These are phyloP conservation scores for Phalloptychus januarius DNA, from an alignment of 2,797 vertebrate genomes.

Conservation along the genomic window DNA sequence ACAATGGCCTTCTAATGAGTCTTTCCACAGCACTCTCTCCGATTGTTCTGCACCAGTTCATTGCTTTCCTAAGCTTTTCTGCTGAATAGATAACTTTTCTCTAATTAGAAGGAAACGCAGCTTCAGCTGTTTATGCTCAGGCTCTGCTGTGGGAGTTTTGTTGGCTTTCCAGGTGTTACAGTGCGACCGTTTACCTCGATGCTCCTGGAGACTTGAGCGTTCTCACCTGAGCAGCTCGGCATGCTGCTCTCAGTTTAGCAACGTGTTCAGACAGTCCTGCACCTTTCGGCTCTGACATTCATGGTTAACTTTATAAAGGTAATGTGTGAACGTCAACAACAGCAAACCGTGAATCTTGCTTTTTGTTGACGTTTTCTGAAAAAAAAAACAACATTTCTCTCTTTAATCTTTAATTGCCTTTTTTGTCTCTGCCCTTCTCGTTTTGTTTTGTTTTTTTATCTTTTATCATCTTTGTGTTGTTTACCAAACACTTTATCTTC, in stretches of 20 bases:
- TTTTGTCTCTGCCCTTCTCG: neutral
- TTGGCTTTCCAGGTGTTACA: slow-evolving; percentile 39
- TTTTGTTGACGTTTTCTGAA: slow-evolving; percentile 19
- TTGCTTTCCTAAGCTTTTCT: slow-evolving; percentile 32
- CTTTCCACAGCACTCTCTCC: slow-evolving; percentile 25
- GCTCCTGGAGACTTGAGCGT: slow-evolving; percentile 16
- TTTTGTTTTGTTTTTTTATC: slow-evolving; percentile 3
- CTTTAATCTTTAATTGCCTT: slow-evolving; percentile 34
- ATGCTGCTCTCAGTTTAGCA: slow-evolving; percentile 50
- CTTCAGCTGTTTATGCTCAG: slow-evolving; percentile 43
- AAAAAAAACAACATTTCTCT: slow-evolving; percentile 1
- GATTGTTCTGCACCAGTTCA: slow-evolving; percentile 18
- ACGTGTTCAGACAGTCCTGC: neutral
- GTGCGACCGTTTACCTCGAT: slow-evolving; percentile 11
- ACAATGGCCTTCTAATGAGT: slow-evolving; percentile 36
- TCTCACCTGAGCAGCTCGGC: slow-evolving; percentile 18
- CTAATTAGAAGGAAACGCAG: slow-evolving; percentile 49
- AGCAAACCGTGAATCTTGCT: neutral
- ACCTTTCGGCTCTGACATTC: slow-evolving; percentile 29
- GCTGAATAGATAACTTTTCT: slow-evolving; percentile 7
- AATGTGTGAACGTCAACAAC: slow-evolving; percentile 14
- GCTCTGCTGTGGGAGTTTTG: neutral
- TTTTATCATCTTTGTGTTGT: slow-evolving; percentile 4
- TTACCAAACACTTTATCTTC: slow-evolving; percentile 10
- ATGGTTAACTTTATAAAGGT: slow-evolving; percentile 30